Base-by-base conservation (phyloP, 2,888 invertebrate species). In the Agrochola circellaris region DNA sequence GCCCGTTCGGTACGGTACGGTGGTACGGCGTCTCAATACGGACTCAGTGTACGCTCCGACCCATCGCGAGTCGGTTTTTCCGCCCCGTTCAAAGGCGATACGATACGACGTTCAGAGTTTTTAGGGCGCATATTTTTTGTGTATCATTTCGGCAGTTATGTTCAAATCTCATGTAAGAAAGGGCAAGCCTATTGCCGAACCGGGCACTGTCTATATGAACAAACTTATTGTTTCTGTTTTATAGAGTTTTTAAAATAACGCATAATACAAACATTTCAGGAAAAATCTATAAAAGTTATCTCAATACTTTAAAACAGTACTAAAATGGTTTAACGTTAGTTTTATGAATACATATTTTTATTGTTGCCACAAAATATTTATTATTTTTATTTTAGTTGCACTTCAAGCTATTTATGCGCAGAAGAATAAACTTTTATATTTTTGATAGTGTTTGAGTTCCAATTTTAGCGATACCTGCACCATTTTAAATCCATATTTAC, bases 341-440 rank as follows among this genome's bases (percentile, higher is more conserved):
- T 79, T 79, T 79, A 79, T 79, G 34, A 65, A 68, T 60, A 26
- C 7, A 61, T n/a, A 30, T 13, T 64, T 73, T 69, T 79, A 80
- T 69, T 54, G 45, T 30, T 34, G 11, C 30, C 54, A 61, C 74
- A 62, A 75, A 75, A n/a, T 54, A 61, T 73, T 64, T 64, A 67
- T 54, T 74, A 45, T 45, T 79, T 58, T 54, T 51, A 64, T 74
- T 70, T 48, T 61, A 30, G 13, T 26, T 64, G 23, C 42, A 60
- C 15, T 69, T 60, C 42, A 11, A 17, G 30, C 23, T 17, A 51
- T 66, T 76, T 77, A 51, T 65, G 45, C 9, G 51, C 5, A 15
- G 1, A 0, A 26, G 30, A n/a, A 30, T 75, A 60, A 62, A 45
- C 13, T 30, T 54, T 20, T 51, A 75, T 62, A 7, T 11, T 45